Evolutionary conservation across 2,113 vertebrate species (phyloP), one percentile per base, ranked within the genome.

Genomic region (Pleuronectes platessa): DNA sequence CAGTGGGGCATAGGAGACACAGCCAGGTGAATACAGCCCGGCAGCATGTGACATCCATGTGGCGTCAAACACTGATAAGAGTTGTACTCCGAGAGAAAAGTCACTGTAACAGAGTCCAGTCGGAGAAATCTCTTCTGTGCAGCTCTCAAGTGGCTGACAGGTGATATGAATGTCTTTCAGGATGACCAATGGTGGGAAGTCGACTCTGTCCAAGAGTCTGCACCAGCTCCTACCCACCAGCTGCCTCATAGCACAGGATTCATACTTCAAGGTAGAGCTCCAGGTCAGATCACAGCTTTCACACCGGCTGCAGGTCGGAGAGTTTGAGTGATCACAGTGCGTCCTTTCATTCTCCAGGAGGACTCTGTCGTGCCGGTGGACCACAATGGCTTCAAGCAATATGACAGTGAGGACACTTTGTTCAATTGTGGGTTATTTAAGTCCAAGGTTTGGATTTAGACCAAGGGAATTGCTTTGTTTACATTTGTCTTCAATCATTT

Each of bases 181-280:
- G 8, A 93, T 97, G 86, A 98, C 98, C 82, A 99, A 98, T 85
- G 97, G 97, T 18, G 98, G 97, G 3, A 99, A 99, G 90, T 95
- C 96, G 24, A 98, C 97, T 0, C 89, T 99, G 68, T 93, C 97
- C 63, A 87, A 75, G 79, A 94, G 90, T 68, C 93, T 99, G 61
- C 94, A 95, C 74, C 86, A 95, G 85, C 81, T 81, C 67, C 91
- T 98, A 74, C 94, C 94, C 55, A 96, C 96, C 82, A 97, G 96
- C 88, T 94, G 90, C 79, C 58, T 96, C 63, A 94, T 98, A 68
- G 95, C 93, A 80, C 97, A 99, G 84, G 98, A 99, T 84, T 88
- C 94, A 37, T 98, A 96, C 89, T 99, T 99, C 90, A 99, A 99
- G 96, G 97, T 98, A 24, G 6, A 26, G 77, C 2, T 56, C 42